Base-by-base conservation (phyloP, 1,140 invertebrate genomes). In the Pogonomyrmex californicus region DNA sequence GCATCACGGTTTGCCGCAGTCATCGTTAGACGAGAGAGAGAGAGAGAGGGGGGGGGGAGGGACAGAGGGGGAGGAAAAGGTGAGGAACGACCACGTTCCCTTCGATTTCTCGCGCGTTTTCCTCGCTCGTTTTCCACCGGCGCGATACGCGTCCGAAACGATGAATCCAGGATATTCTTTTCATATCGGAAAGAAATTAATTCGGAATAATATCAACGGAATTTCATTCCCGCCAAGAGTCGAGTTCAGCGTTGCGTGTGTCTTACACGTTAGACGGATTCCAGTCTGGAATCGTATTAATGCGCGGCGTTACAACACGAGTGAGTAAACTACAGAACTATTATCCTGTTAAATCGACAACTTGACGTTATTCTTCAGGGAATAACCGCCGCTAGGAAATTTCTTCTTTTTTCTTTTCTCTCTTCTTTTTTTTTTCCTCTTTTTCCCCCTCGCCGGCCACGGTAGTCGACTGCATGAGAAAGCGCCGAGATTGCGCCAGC, bases 1-100 rank as follows among this genome's bases (percentile, higher is more conserved):
- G 78, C 65, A 85, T 75, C 83, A 60, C 86, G 86, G 33, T 44
- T 65, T 60, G 83, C 60, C 75, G 60, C 73, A 70, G 60, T 85
- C 75, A 54, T 77, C 71, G 82, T 58, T 58, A 54, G 51, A 58
- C 5, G 38, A 12, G 56, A 60, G 38, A 49, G 44, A 44, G 68
- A 75, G 56, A 17, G 49, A 54, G 63, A 78, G 56, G n/a, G n/a
- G n/a, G n/a, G n/a, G n/a, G n/a, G n/a, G n/a, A n/a, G 47, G 56
- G 14, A 14, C 33, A 5, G 44, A n/a, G 36, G 10, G 12, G 36
- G 33, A 75, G 30, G 56, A 73, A 75, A 41, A 66, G 65, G 49
- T 33, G 23, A 3, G 17, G 23, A 41, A 73, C 47, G 23, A 41
- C 10, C 44, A 12, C 47, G 54, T 58, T 77, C 68, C 62, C 78